These are phyloP conservation scores for Clarias gariepinus DNA, from an alignment of 2,113 vertebrate genomes.

Conservation along the genomic window DNA sequence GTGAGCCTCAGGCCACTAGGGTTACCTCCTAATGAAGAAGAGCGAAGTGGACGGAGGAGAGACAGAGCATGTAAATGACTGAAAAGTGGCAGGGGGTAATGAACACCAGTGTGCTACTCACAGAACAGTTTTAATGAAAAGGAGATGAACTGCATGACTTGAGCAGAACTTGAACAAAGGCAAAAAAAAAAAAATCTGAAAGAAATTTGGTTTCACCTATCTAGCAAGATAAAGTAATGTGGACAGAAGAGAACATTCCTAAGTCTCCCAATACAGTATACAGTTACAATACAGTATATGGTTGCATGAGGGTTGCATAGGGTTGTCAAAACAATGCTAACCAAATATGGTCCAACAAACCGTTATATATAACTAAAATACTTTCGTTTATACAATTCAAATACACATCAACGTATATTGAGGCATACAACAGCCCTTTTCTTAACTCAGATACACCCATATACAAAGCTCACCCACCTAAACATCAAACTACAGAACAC, in stretches of 20 bases:
- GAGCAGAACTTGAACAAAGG: not conserved
- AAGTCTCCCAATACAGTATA: not conserved
- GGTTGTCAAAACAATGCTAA: no score
- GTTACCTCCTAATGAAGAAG: conserved; percentile 4
- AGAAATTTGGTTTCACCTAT: not conserved
- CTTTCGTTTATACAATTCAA: not conserved
- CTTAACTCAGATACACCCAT: no score
- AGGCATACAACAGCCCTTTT: no score
- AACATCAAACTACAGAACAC: no score
- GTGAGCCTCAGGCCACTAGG: not conserved
- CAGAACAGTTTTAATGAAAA: not conserved
- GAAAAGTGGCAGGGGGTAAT: conserved; percentile 12
- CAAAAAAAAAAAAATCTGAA: not conserved
- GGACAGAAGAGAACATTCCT: not conserved
- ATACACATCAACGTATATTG: not conserved
- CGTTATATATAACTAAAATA: no score
- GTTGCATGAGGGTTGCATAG: not conserved
- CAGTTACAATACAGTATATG: not conserved
- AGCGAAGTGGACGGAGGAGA: not conserved
- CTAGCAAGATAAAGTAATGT: not conserved
- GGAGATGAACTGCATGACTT: conserved; percentile 4
- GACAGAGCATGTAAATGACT: conserved; percentile 5
- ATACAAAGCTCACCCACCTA: no score
- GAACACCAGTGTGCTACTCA: not conserved
- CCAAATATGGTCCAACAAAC: no score